phyloP scores from a whole-genome alignment of 2,888 invertebrate genomes.

The Alviniconcha strummeri region DNA sequence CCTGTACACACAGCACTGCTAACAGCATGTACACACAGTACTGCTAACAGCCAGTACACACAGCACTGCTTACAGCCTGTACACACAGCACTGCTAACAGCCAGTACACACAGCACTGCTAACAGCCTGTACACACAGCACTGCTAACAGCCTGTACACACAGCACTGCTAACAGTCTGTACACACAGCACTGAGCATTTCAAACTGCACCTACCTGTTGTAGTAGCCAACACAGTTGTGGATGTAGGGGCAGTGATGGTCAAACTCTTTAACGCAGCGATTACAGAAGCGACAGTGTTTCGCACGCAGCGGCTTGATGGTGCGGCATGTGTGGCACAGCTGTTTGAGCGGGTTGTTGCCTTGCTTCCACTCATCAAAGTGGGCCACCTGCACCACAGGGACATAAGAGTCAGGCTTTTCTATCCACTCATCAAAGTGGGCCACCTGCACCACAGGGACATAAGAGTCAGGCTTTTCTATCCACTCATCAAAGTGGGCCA shows the following conservation, averaged over 20 bases:
- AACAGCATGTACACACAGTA: no score
- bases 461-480: conserved; percentile 65
- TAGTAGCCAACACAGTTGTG: conserved; percentile 94
- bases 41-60: no score
- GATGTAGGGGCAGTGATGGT: conserved; percentile 96
- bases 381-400: conserved; percentile 82
- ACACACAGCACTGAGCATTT: no score
- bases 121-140: no score
- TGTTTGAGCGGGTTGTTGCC: conserved; percentile 79
- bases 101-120: no score
- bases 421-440: conserved; percentile 92
- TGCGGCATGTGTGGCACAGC: conserved; percentile 92
- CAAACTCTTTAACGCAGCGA: conserved; percentile 90
- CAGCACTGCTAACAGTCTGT: no score
- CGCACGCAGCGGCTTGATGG: conserved; percentile 88
- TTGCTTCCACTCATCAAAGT: conserved; percentile 94
- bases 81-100: no score
- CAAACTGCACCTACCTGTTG: conserved; percentile 78
- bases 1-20: no score
- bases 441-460: conserved; percentile 79
- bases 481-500: conserved; percentile 94
- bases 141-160: no score
- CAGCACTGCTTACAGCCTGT: no score
- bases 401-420: not conserved
- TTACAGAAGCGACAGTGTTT: conserved; percentile 95